Conservation (phyloP, 2,113 vertebrate species). For the Aptenodytes patagonicus region DNA sequence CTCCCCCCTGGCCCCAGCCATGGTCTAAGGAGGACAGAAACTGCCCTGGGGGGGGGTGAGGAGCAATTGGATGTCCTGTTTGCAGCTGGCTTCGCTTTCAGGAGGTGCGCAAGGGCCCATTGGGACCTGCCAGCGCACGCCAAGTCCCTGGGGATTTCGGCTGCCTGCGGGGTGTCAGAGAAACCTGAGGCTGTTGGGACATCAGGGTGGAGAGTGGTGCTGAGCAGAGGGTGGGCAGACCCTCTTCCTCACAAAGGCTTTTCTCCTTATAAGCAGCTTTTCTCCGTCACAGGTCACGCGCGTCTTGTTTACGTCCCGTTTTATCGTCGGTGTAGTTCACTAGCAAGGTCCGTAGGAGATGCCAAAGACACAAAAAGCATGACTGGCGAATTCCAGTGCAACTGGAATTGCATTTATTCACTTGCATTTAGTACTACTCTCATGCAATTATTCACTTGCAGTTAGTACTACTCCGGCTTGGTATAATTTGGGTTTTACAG, state of each 20-base stretch:
- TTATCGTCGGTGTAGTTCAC: fast-evolving
- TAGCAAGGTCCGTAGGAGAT: neutral
- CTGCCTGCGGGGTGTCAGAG: fast-evolving
- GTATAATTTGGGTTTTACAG: neutral
- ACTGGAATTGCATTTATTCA: neutral
- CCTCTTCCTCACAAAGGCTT: neutral
- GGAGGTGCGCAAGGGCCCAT: neutral
- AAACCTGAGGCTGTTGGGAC: neutral
- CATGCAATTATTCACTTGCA: neutral
- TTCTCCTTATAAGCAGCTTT: neutral
- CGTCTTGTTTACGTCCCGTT: fast-evolving
- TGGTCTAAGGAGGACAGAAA: neutral
- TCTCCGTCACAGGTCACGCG: fast-evolving
- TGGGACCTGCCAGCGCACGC: fast-evolving
- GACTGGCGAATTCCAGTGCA: neutral
- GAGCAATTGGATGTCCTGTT: neutral
- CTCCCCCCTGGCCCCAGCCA: fast-evolving
- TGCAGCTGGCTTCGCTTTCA: neutral
- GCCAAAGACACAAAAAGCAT: fast-evolving
- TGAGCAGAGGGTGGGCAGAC: neutral
- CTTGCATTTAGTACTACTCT: neutral
- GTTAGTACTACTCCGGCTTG: fast-evolving
- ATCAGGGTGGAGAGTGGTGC: fast-evolving
- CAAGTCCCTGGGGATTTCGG: fast-evolving
- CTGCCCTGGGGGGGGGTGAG: neutral